Base-by-base conservation (phyloP, 1,140 invertebrate species). In the Tetraneura akinire region DNA sequence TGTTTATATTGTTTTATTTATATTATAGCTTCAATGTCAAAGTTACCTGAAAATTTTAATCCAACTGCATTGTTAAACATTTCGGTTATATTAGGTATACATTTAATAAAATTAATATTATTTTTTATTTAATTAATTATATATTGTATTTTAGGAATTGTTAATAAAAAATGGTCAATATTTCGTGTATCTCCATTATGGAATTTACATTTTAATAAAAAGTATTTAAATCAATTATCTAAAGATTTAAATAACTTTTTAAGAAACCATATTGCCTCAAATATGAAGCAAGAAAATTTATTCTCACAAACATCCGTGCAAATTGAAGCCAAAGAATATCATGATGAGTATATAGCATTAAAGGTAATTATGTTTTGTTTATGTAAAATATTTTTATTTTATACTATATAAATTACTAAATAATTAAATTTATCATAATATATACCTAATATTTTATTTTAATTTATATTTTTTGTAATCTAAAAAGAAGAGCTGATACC, bases 281-380 rank as follows among this genome's bases (percentile, higher is more conserved):
- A 78, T 29, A 23, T 23, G 2, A 76, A 76, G 6, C 49, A 60
- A 49, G 37, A 76, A 0, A 60, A 78, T 26, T 45, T n/a, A 9
- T 26, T 45, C 18, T 23, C 21, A 18, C 37, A 26, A 10, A 78
- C 60, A 1, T 62, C 74, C 47, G 74, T 45, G 13, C 4, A 55
- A 26, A 45, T 78, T 13, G 55, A 78, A 78, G 21, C 55, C 29
- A 78, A 78, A 78, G 74, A 78, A 78, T 55, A 37, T 26, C 23
- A 60, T 78, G 32, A 62, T 26, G 74, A 78, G 62, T 47, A 21
- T n/a, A 62, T 78, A 18, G 74, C 74, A 78, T 78, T 78, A 47
- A 57, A 62, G 55, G 74, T 60, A 55, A 55, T 62, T 60, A 18
- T 26, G 3, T 14, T 26, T 1, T 29, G 1, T n/a, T n/a, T n/a